These are phyloP conservation scores for Lipotes vexillifer DNA, from an alignment of 2,113 vertebrate species.

Conservation along the genomic window DNA sequence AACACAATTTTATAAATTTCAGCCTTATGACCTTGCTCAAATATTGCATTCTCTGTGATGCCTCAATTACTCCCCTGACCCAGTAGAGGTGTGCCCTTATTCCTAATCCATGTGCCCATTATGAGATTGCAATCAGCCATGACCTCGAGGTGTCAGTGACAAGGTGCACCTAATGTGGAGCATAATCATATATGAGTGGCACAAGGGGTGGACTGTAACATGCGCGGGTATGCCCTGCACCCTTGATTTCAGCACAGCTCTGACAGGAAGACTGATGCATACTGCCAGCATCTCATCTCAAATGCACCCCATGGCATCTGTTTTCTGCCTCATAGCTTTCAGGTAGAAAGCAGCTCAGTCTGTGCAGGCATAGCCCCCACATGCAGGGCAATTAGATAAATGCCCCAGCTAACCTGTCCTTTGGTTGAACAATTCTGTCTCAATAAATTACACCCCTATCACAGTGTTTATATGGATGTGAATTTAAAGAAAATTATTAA, in stretches of 20 bases:
- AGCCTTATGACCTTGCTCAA: neutral
- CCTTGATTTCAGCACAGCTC: neutral
- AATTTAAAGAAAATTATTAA: neutral
- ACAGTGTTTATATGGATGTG: neutral
- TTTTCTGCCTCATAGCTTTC: neutral
- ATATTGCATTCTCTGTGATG: neutral
- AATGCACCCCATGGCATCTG: neutral
- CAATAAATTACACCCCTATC: neutral
- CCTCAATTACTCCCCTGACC: neutral
- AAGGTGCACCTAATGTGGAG: neutral
- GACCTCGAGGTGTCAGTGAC: neutral
- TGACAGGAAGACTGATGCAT: neutral
- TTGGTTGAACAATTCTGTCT: neutral
- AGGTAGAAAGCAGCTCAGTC: neutral
- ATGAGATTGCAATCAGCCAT: neutral
- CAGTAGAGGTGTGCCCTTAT: neutral
- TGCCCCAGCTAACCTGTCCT: neutral
- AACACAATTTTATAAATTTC: neutral
- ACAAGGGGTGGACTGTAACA: neutral
- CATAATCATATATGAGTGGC: neutral
- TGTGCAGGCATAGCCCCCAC: neutral
- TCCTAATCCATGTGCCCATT: neutral
- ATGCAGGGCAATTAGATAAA: neutral
- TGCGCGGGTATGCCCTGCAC: accelerated
- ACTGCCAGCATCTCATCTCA: neutral